Conservation (phyloP, 2,888 invertebrate species). For the Philopedon plagiatum region DNA sequence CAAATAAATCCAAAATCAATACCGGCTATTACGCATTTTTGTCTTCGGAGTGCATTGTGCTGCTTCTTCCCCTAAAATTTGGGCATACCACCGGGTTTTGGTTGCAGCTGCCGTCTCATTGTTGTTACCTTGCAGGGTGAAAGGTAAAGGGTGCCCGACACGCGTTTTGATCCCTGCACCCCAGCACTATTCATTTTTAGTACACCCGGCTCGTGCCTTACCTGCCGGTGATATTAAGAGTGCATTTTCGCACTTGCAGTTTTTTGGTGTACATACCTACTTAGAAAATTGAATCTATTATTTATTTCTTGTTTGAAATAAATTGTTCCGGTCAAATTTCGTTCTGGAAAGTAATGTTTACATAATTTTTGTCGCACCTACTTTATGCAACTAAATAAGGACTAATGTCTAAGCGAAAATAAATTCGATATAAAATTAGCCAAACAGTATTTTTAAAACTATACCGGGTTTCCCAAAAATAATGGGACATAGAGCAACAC, state of each 20-base stretch:
- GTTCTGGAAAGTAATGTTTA: too few relatives aligned
- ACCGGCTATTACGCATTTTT: constrained; percentile 25
- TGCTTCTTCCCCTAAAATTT: constrained; percentile 33
- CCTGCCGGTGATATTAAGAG: constrained; percentile 27
- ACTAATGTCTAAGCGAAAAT: too few relatives aligned
- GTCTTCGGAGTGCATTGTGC: constrained; percentile 41
- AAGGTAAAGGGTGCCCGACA: constrained; percentile 63
- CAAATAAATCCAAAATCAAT: constrained; percentile 35
- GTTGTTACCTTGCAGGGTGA: constrained; percentile 58
- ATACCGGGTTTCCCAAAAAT: too few relatives aligned
- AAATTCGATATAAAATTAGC: too few relatives aligned
- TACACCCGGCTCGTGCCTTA: constrained; percentile 47
- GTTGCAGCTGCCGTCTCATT: constrained; percentile 61
- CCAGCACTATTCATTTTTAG: constrained; percentile 17
- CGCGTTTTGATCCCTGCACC: constrained; percentile 55
- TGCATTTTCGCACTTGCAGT: constrained; percentile 13
- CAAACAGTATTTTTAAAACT: too few relatives aligned
- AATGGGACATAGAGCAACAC: too few relatives aligned
- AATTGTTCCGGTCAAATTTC: too few relatives aligned
- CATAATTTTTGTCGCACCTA: too few relatives aligned
- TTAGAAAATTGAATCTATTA: too few relatives aligned
- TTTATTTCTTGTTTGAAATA: too few relatives aligned
- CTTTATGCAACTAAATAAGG: too few relatives aligned
- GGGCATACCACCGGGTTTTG: constrained; percentile 48
- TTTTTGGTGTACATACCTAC: too few relatives aligned